Evolutionary conservation across 64 coral and sea anemone species (phyloP).

Genomic region (Acropora yongei): DNA sequence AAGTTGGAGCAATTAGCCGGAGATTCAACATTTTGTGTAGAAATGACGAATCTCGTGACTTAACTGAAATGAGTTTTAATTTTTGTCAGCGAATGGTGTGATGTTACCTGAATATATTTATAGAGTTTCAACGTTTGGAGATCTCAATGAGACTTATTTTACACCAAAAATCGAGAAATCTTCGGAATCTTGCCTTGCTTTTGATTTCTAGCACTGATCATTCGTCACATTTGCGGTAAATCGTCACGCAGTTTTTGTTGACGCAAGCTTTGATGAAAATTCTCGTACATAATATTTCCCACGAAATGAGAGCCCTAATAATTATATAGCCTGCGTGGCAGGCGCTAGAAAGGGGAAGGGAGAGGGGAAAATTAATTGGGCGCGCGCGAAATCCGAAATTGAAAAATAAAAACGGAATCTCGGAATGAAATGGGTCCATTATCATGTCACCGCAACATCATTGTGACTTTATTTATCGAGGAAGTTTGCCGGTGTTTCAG

Average conservation of each 20-base stretch:
- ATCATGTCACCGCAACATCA: not conserved
- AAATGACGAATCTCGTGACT: constrained; percentile 3
- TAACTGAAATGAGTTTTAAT: not conserved
- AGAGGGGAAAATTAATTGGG: no score
- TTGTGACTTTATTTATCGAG: not conserved
- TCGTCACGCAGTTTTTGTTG: not conserved
- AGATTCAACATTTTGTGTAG: not conserved
- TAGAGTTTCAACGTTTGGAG: not conserved
- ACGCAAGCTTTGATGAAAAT: not conserved
- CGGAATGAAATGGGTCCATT: not conserved
- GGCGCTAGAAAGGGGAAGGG: no score
- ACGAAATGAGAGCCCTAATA: not conserved
- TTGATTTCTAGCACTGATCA: not conserved
- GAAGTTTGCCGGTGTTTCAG: not conserved
- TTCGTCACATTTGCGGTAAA: not conserved
- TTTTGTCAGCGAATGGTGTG: not conserved
- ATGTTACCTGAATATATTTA: not conserved
- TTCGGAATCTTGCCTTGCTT: not conserved
- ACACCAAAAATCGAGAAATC: not conserved
- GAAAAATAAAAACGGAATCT: constrained; percentile 6
- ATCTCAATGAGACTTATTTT: not conserved
- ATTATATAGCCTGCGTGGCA: no score
- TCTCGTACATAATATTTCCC: not conserved
- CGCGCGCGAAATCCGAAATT: no score
- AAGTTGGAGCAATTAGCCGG: not conserved